phyloP scores from a whole-genome alignment of 2,113 vertebrate genomes.

The Trogon surrucura region DNA sequence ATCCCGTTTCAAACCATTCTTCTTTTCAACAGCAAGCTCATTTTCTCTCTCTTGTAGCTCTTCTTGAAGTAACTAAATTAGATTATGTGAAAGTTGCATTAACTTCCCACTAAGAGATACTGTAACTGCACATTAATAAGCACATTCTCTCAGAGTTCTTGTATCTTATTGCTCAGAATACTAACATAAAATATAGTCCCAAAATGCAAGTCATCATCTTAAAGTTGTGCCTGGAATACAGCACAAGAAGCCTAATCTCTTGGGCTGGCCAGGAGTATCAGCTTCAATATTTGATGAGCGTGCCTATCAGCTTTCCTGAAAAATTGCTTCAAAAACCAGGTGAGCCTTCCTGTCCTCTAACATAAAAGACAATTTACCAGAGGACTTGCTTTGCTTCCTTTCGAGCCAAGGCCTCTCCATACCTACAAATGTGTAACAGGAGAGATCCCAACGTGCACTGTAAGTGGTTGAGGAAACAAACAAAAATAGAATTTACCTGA shows the following conservation, averaged over 20 bases:
- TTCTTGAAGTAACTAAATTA: constrained; percentile 81
- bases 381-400: not conserved
- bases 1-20: constrained; percentile 93
- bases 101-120: constrained; percentile 66
- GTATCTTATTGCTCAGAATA: constrained; percentile 59
- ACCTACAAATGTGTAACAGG: not conserved
- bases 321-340: constrained; percentile 24
- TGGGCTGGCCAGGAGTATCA: not conserved
- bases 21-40: constrained; percentile 87
- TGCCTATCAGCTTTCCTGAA: not conserved
- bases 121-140: constrained; percentile 68
- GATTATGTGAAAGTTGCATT: constrained; percentile 72
- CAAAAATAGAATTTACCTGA: constrained; percentile 74
- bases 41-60: constrained; percentile 85
- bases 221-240: constrained; percentile 25
- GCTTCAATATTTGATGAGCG: not conserved
- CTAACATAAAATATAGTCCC: constrained; percentile 3
- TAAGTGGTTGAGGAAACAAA: not conserved
- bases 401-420: not conserved
- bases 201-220: constrained; percentile 25
- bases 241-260: not conserved
- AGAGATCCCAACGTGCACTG: not conserved
- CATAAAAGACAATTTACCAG: constrained; percentile 3
- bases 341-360: constrained; percentile 12
- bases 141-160: constrained; percentile 56